phyloP scores from a whole-genome alignment of 2,797 vertebrate species.

The Pangasius macronema region DNA sequence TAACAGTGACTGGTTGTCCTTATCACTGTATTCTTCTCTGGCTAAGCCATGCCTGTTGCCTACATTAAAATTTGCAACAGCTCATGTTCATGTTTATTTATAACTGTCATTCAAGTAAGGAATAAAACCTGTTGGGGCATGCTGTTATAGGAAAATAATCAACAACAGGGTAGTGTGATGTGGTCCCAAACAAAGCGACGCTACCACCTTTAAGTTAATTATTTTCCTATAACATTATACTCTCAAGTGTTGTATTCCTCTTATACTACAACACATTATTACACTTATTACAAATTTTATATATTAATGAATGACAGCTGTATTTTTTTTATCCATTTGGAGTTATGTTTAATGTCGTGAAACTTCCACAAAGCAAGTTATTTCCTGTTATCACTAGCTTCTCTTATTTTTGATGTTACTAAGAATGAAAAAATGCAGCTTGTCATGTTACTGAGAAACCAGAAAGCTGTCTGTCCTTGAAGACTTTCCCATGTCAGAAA shows the following conservation, averaged over 20 bases:
- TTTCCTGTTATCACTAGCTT: not conserved
- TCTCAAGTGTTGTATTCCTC: not conserved
- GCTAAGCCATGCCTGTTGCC: not conserved
- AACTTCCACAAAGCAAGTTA: not conserved
- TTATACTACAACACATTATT: not conserved
- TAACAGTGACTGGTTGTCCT: not conserved
- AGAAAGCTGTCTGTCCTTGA: not conserved
- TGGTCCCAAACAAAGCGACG: not conserved
- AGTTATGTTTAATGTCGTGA: not conserved
- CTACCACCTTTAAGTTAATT: not conserved
- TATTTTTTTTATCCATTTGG: not conserved
- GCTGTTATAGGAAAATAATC: not conserved
- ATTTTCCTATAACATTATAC: no score
- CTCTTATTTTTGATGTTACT: not conserved
- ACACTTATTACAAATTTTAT: not conserved
- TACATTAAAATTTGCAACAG: not conserved
- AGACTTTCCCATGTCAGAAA: not conserved
- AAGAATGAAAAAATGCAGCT: not conserved
- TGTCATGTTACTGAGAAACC: not conserved
- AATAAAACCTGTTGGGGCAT: not conserved
- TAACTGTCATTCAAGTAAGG: not conserved
- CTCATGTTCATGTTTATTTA: conserved; percentile 27
- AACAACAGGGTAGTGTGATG: not conserved
- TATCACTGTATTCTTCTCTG: not conserved
- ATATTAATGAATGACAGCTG: no score